These are phyloP conservation scores for Brenthis daphne DNA, from an alignment of 2,888 invertebrate species.

Conservation along the genomic window DNA sequence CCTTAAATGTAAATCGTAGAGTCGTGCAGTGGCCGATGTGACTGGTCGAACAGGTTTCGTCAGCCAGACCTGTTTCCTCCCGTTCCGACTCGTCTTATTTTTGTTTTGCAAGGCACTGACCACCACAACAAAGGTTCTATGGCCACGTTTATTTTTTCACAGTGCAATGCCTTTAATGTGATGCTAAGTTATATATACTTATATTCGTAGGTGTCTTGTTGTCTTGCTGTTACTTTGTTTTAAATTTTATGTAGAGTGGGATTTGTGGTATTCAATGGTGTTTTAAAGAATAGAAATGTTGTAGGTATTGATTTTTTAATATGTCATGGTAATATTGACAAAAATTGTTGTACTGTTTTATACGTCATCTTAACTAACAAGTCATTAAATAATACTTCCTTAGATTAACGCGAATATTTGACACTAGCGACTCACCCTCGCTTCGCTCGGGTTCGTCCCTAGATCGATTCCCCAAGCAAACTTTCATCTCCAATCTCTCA, in stretches of 20 bases:
- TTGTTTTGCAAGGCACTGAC: slow-evolving; percentile 80
- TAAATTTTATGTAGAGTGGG: not conserved
- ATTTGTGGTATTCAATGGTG: not conserved
- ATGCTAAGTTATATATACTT: slow-evolving; percentile 28
- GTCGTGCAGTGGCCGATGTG: slow-evolving; percentile 50
- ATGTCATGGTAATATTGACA: no score
- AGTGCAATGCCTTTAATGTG: slow-evolving; percentile 50
- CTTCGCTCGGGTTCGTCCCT: no score
- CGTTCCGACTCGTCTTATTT: slow-evolving; percentile 66
- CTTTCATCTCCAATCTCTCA: no score
- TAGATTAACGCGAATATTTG: no score
- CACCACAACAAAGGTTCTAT: slow-evolving; percentile 79
- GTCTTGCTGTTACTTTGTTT: slow-evolving; percentile 10
- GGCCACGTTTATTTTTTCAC: slow-evolving; percentile 64
- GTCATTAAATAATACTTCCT: no score
- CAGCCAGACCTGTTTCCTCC: slow-evolving; percentile 60
- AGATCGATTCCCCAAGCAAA: no score
- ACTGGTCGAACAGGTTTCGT: slow-evolving; percentile 68
- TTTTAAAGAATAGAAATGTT: no score
- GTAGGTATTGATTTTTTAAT: no score
- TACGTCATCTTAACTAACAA: no score
- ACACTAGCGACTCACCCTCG: no score
- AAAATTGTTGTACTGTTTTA: no score
- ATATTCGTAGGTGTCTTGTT: slow-evolving; percentile 16
- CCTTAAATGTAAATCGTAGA: slow-evolving; percentile 45